Evolutionary conservation across 2,888 invertebrate species (phyloP), one percentile per base, ranked within the genome.

Genomic region (Pristionchus exspectatus): DNA sequence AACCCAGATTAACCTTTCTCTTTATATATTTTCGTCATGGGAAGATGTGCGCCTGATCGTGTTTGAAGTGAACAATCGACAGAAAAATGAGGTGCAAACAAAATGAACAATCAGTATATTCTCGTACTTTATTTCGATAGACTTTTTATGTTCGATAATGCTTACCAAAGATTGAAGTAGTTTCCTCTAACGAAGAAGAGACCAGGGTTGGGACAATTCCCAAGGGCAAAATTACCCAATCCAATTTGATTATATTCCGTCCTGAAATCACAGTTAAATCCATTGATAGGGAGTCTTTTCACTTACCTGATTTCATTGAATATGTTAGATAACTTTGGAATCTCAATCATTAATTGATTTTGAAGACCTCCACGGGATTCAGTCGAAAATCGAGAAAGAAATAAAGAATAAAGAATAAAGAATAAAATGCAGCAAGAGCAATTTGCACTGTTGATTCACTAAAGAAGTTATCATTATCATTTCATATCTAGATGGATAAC

Each of bases 131-230:
- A 16, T 21, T 66, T 21, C 56, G 56, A 56, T 56, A 56, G n/a
- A n/a, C n/a, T 10, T n/a, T 66, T 66, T 5, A 5, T n/a, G 21
- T 86, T 86, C 9, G 86, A 66, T 44, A 24, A 24, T 90, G 81
- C 93, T 93, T n/a, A 91, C 90, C 21, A 89, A 59, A 21, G 92
- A n/a, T n/a, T 90, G 10, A 92, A 90, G 89, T 91, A 93, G 69
- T 92, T 92, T 14, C 92, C 92, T 33, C 93, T 84, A 50, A 92
- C 91, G 33, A 93, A 85, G 85, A 93, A 93, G 3, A 92, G 69
- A 2, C 93, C 93, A 4, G 90, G 59, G 89, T 92, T 92, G 16
- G 91, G 91, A 88, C 92, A 92, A 85, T 91, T 92, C 16, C 93
- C 93, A 14, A 93, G 83, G 7, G 90, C 90, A 1, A 93, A 87